Conservation (phyloP, 30 jellyfish, hydroid and myxozoan genomes). For the Turritopsis rubra region DNA sequence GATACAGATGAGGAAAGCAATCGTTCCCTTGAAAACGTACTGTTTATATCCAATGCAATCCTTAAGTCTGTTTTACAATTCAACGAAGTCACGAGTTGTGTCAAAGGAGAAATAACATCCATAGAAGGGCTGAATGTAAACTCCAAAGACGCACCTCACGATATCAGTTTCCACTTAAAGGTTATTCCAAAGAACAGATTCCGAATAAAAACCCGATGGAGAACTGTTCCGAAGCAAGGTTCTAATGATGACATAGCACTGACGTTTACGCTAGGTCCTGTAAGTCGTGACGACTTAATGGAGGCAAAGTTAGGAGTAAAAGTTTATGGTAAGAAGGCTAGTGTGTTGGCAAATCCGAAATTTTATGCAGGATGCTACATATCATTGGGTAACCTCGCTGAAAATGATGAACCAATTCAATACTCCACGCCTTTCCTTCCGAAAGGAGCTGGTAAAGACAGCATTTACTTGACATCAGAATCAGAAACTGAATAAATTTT, state of each 20-base stretch:
- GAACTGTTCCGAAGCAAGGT: neutral
- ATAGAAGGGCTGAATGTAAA: neutral
- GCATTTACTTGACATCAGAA: neutral
- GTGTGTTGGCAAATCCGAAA: neutral
- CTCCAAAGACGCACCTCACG: neutral
- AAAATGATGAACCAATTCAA: neutral
- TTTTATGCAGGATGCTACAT: neutral
- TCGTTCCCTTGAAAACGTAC: neutral
- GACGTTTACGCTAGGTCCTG: conserved; percentile 1
- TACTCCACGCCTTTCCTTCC: neutral
- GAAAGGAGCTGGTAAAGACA: neutral
- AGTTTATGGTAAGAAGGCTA: neutral
- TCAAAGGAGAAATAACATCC: neutral
- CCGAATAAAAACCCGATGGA: neutral
- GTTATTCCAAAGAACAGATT: conserved; percentile 1
- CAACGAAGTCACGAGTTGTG: neutral
- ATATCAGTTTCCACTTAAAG: neutral
- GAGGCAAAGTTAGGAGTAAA: neutral
- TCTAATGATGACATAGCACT: neutral
- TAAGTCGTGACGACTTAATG: neutral
- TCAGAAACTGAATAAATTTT: neutral
- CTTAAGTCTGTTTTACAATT: neutral
- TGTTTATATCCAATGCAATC: neutral
- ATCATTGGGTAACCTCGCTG: neutral
- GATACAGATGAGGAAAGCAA: neutral